Evolutionary conservation across 2,888 invertebrate species (phyloP).

Genomic region (Hemaris fuciformis): DNA sequence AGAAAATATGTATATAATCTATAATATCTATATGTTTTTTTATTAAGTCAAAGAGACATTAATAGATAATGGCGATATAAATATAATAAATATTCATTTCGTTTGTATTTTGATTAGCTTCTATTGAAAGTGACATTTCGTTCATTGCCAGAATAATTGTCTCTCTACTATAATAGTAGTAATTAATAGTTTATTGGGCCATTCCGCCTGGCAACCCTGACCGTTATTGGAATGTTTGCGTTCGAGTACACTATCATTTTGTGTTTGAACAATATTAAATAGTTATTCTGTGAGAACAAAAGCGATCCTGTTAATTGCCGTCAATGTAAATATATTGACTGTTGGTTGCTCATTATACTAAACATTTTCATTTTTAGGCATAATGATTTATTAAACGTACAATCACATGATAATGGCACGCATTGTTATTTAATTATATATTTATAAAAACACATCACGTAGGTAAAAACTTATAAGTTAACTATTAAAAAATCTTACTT

Average conservation of each 20-base stretch:
- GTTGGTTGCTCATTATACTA: not conserved
- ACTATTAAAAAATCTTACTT: no score
- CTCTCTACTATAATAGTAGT: not conserved
- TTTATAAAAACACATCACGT: no score
- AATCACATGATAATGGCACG: not conserved
- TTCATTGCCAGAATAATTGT: not conserved
- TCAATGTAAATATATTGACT: not conserved
- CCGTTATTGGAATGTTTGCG: constrained; percentile 19
- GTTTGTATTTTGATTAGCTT: not conserved
- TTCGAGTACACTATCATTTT: constrained; percentile 9
- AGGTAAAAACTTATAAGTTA: no score
- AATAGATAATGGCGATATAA: no score
- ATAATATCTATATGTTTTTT: no score
- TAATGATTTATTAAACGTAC: no score
- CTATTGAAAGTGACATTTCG: not conserved
- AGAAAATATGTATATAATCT: no score
- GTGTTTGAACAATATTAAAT: constrained; percentile 6
- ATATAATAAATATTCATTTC: no score
- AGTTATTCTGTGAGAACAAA: constrained; percentile 8
- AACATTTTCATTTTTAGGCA: no score
- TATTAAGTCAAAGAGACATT: no score
- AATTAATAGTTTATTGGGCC: not conserved
- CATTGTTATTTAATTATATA: not conserved
- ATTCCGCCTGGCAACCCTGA: not conserved
- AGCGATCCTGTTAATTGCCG: not conserved